A percentile compares a stretch with the other conserved stretches of the same genome.
phyloP scores from a whole-genome alignment of 2,797 vertebrate genomes.

The Gobionotothen gibberifrons region DNA sequence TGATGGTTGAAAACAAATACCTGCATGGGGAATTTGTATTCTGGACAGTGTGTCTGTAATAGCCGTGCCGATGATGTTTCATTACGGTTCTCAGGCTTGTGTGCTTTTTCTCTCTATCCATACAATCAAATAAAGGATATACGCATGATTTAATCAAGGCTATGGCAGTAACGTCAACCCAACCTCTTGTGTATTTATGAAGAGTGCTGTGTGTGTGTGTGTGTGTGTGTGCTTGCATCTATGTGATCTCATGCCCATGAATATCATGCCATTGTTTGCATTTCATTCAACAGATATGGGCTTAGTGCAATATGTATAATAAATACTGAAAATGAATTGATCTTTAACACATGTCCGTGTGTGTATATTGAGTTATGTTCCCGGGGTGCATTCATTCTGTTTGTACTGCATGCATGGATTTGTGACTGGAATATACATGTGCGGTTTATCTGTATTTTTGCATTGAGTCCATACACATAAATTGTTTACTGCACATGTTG shows the following conservation, averaged over 20 bases:
- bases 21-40: constrained; percentile 77
- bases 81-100: constrained; percentile 69
- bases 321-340: constrained; percentile 81
- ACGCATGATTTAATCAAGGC: constrained; percentile 80
- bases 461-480: constrained; percentile 53
- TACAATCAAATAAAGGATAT: constrained; percentile 81
- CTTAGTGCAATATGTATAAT: constrained; percentile 76
- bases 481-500: constrained; percentile 70
- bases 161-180: constrained; percentile 68
- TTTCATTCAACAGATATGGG: constrained; percentile 76
- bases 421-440: constrained; percentile 75
- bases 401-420: constrained; percentile 63
- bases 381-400: constrained; percentile 55
- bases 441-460: constrained; percentile 70
- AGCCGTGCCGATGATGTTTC: constrained; percentile 74
- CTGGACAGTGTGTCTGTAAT: constrained; percentile 66
- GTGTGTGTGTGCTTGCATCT: constrained; percentile 53
- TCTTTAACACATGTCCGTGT: constrained; percentile 72
- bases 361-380: constrained; percentile 71
- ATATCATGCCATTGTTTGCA: constrained; percentile 76
- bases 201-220: constrained; percentile 53
- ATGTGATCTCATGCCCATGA: constrained; percentile 74
- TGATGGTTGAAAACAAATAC: constrained; percentile 80
- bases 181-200: constrained; percentile 79
- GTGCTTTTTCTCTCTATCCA: constrained; percentile 59